Conservation (phyloP, 2,888 invertebrate genomes). For the Tuberolachnus salignus region DNA sequence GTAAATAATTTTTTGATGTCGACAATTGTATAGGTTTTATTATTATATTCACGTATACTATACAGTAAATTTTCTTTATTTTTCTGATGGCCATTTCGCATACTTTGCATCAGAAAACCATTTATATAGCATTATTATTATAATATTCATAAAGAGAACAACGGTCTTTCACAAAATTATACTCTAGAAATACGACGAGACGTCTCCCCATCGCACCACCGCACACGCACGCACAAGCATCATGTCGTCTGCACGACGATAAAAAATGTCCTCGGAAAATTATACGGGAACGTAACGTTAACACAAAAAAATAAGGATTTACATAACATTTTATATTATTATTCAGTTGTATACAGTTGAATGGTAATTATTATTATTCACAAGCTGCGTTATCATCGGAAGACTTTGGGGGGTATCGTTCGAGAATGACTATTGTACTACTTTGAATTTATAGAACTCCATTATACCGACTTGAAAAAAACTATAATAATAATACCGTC, state of each 20-base stretch:
- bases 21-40: neutral
- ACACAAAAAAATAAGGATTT: neutral
- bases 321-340: neutral
- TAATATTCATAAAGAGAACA: neutral
- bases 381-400: too few species aligned
- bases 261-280: neutral
- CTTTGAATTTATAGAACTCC: too few species aligned
- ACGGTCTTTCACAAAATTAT: neutral
- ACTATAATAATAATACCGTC: too few species aligned
- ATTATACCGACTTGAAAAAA: too few species aligned
- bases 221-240: too few species aligned
- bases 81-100: neutral
- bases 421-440: too few species aligned
- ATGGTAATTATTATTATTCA: neutral
- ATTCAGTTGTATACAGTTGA: neutral
- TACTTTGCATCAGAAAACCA: constrained; percentile 21
- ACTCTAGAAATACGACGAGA: neutral
- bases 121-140: constrained; percentile 27
- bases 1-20: too few species aligned
- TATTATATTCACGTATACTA: neutral
- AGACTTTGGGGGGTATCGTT: too few species aligned
- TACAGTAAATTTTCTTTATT: neutral
- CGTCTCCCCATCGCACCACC: too few species aligned
- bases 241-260: neutral
- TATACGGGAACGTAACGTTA: neutral